A percentile compares a stretch with the other conserved stretches of the same genome.
Conservation (phyloP, 2,888 invertebrate species). For the Sphaeridia pumilis region DNA sequence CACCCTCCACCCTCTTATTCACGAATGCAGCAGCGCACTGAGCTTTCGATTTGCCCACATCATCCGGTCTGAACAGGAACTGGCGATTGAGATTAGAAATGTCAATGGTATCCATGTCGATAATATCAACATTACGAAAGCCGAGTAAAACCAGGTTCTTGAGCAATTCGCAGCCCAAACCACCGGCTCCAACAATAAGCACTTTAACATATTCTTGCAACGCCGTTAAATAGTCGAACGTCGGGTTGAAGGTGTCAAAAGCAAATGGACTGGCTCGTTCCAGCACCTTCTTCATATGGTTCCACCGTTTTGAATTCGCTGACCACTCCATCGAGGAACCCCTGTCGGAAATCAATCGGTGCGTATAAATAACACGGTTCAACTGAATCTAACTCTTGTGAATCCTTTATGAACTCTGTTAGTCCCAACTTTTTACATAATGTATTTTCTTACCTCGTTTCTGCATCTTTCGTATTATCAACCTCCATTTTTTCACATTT, state of each 20-base stretch:
- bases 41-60: slow-evolving; percentile 91
- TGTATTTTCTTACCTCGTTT: too few species aligned
- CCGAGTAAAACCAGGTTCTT: slow-evolving; percentile 94
- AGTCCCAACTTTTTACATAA: too few species aligned
- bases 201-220: slow-evolving; percentile 75
- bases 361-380: too few species aligned
- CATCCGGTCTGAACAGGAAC: slow-evolving; percentile 86
- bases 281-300: slow-evolving; percentile 67
- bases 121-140: slow-evolving; percentile 84
- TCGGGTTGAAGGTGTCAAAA: slow-evolving; percentile 81
- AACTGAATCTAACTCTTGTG: too few species aligned
- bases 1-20: slow-evolving; percentile 74
- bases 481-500: too few species aligned
- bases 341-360: not conserved
- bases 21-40: slow-evolving; percentile 91
- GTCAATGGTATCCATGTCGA: slow-evolving; percentile 99
- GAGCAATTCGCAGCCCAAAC: slow-evolving; percentile 92
- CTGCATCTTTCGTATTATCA: too few species aligned
- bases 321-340: not conserved
- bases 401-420: too few species aligned
- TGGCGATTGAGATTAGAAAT: slow-evolving; percentile 96
- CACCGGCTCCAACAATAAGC: slow-evolving; percentile 88
- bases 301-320: slow-evolving; percentile 50
- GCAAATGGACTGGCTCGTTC: slow-evolving; percentile 88
- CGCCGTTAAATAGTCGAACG: slow-evolving; percentile 69